These are phyloP conservation scores for Sebastes alutus DNA, from an alignment of 2,797 vertebrate species.

Conservation along the genomic window DNA sequence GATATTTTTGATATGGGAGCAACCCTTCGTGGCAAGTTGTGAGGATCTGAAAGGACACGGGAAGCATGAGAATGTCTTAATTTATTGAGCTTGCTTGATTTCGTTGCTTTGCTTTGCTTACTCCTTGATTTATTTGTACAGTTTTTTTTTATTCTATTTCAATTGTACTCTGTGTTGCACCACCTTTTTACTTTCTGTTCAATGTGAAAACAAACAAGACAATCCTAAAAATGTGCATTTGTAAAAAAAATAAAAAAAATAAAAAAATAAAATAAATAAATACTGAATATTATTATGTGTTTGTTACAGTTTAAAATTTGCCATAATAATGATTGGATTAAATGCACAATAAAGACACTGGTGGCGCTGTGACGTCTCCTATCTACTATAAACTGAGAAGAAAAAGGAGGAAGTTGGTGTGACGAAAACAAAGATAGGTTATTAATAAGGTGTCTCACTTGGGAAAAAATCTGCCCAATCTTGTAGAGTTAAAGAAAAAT, in stretches of 20 bases:
- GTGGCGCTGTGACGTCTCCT: not conserved
- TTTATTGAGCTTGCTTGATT: constrained; percentile 61
- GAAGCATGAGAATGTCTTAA: constrained; percentile 36
- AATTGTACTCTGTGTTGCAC: constrained; percentile 16
- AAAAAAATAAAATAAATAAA: not conserved
- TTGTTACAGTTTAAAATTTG: not conserved
- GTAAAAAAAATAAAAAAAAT: not conserved
- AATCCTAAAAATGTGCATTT: constrained; percentile 23
- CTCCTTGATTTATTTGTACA: constrained; percentile 54
- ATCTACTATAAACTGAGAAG: constrained; percentile 5
- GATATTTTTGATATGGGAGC: not conserved
- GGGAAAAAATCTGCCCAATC: accelerated
- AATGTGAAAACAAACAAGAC: constrained; percentile 27
- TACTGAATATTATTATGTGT: not conserved
- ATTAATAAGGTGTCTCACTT: not conserved
- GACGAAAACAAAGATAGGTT: constrained; percentile 1
- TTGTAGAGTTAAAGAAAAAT: not conserved
- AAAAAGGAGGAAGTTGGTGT: not conserved
- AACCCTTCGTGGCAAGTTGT: not conserved
- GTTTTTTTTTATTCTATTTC: constrained; percentile 29
- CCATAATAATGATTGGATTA: not conserved
- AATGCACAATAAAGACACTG: not conserved
- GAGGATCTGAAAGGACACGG: not conserved
- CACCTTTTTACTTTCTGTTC: constrained; percentile 17
- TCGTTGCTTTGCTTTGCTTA: not conserved